Base-by-base conservation (phyloP, 2,888 invertebrate species). In the Parnassius orleans region DNA sequence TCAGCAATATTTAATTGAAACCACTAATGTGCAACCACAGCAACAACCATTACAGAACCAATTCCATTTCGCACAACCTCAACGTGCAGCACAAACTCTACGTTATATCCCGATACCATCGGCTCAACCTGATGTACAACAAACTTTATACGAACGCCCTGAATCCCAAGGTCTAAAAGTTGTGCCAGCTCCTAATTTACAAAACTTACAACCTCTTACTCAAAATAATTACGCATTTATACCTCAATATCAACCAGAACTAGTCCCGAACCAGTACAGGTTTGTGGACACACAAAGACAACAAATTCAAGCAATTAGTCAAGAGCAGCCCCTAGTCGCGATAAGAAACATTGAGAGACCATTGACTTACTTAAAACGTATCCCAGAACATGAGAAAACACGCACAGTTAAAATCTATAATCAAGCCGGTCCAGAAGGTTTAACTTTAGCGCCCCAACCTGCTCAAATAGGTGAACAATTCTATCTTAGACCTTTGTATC, bases 1-100 rank as follows among this genome's bases (percentile, higher is more conserved):
- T 43, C 91, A 92, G 62, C 92, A 92, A 67, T 92, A 92, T 67
- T 70, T 92, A 24, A 92, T 92, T 24, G 92, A 92, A 72, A 92
- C 92, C 0, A 92, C 92, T 0, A 91, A 91, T 61, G 81, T 90
- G 1, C 89, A 89, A 66, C 83, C 83, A 63, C 86, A 83, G 65
- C 74, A 71, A 33, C 74, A 75, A 65, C 73, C 69, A 14, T 74
- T 74, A 12, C 82, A 76, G 46, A 77, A 76, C 64, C 69, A 78
- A 57, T 85, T 82, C 65, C 81, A 77, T 2, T 77, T 78, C 3
- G 73, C 78, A 19, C 85, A 84, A 65, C 79, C 73, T 2, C 87
- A 85, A 60, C 77, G 84, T 65, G 72, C 79, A 10, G 72, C 84
- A 9, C 88, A 89, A 68, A 69, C 81, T 19, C 74, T 87, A 1